Evolutionary conservation across 2,888 invertebrate species (phyloP).

Genomic region (Sinopyrophorus schimmeli): DNA sequence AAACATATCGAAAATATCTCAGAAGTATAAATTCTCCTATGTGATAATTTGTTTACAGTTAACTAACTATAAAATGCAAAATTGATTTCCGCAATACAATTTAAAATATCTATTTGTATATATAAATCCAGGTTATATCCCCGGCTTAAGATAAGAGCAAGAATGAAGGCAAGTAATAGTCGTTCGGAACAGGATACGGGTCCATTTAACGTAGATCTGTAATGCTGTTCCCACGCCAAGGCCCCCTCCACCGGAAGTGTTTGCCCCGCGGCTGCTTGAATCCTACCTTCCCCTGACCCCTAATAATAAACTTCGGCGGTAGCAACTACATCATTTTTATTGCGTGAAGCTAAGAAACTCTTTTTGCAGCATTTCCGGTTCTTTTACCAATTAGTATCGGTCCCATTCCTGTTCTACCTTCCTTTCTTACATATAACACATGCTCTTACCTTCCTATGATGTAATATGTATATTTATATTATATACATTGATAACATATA

Average conservation of each 20-base stretch:
- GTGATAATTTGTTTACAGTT: no score
- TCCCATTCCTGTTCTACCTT: conserved; percentile 41
- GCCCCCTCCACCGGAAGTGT: conserved; percentile 50
- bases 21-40: no score
- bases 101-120: no score
- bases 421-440: conserved; percentile 7
- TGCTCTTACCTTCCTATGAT: no score
- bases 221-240: conserved; percentile 46
- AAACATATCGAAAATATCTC: no score
- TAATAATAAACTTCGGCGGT: conserved; percentile 17
- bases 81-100: no score
- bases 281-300: conserved; percentile 38
- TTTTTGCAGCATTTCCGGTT: conserved; percentile 49
- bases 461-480: no score
- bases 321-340: conserved; percentile 37
- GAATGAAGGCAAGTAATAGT: conserved; percentile 16
- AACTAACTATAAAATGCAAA: no score
- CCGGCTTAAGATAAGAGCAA: no score
- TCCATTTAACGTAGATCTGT: conserved; percentile 27
- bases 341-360: conserved; percentile 43
- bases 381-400: conserved; percentile 49
- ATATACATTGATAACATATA: no score
- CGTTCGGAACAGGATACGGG: conserved; percentile 25
- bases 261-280: conserved; percentile 46
- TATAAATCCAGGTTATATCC: no score